Base-by-base conservation (phyloP, 2,113 vertebrate genomes). In the Rutilus rutilus region DNA sequence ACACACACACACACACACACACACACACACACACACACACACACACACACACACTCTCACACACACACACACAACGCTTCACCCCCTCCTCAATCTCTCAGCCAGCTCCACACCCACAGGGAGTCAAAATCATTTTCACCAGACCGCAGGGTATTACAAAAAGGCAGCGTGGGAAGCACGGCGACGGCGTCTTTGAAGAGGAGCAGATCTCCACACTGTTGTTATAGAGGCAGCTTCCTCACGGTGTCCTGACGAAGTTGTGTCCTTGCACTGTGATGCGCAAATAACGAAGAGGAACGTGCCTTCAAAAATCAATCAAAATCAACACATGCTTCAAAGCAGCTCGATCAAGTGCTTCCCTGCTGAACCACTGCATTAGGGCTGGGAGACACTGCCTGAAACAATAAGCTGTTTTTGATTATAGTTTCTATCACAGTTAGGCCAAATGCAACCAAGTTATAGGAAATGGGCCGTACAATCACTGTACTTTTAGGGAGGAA, bases 91-190 rank as follows among this genome's bases (percentile, higher is more conserved):
- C 36, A 42, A 54, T 73, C 39, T 39, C 69, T 65, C 47, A 65
- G 33, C 54, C 15, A 27, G n/a, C 45, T 65, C 78, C 75, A 83
- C 76, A 86, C 81, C 86, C 82, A 83, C 84, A 75, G 69, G 86
- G 60, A 85, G 82, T 77, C 78, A 65, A 86, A 89, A 86, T 78
- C 57, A 84, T 88, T 88, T 86, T 88, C 74, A 27, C 60, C 85
- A 78, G 88, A 86, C 86, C 69, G 80, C 84, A 71, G 86, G 54
- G 79, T 69, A 47, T 83, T 88, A 86, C 64, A 87, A 82, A 85
- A 47, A 86, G 80, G 36, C 50, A 23, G 47, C 14, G 17, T 27
- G 33, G 33, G 85, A 88, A 77, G 67, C 67, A 82, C 27, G 11
- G 39, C 23, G 6, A 82, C 27, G 11, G 39, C 23, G 6, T 59